These are phyloP conservation scores for Oithona nana DNA, from an alignment of 2,888 invertebrate species.

Conservation along the genomic window DNA sequence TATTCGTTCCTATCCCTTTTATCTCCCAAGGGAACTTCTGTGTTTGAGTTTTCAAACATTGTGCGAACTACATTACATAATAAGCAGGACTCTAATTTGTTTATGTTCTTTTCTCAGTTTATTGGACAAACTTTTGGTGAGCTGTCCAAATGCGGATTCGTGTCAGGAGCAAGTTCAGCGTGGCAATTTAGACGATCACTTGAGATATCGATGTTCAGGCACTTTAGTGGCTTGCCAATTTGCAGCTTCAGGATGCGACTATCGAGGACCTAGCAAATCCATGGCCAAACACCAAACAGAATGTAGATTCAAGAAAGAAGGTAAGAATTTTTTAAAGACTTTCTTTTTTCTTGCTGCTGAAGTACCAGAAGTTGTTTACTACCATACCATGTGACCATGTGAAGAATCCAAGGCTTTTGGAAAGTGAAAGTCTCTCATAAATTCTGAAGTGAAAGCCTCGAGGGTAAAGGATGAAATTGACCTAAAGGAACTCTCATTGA, in stretches of 20 bases:
- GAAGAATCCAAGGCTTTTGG: no score
- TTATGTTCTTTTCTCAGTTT: constrained; percentile 27
- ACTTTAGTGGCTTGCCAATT: constrained; percentile 21
- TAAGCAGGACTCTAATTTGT: no score
- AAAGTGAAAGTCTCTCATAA: no score
- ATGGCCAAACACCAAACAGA: constrained; percentile 19
- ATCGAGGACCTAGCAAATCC: constrained; percentile 20
- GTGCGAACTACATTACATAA: no score
- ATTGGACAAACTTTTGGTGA: constrained; percentile 31
- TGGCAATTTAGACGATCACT: constrained; percentile 30
- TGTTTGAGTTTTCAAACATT: no score
- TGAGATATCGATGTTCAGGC: constrained; percentile 27
- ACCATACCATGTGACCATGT: no score
- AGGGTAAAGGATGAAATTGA: no score
- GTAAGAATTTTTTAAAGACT: constrained; percentile 14
- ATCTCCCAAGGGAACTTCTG: no score
- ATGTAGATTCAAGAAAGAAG: constrained; percentile 20
- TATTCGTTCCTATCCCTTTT: no score
- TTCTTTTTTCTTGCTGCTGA: background rate
- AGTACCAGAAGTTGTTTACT: no score
- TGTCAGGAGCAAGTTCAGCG: constrained; percentile 30
- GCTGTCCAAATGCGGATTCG: constrained; percentile 31
- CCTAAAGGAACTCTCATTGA: no score
- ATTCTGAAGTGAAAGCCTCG: no score
- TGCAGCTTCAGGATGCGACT: constrained; percentile 20